Evolutionary conservation across 2,113 vertebrate genomes (phyloP), one percentile per base, ranked within the genome.

Genomic region (Furnarius figulus): DNA sequence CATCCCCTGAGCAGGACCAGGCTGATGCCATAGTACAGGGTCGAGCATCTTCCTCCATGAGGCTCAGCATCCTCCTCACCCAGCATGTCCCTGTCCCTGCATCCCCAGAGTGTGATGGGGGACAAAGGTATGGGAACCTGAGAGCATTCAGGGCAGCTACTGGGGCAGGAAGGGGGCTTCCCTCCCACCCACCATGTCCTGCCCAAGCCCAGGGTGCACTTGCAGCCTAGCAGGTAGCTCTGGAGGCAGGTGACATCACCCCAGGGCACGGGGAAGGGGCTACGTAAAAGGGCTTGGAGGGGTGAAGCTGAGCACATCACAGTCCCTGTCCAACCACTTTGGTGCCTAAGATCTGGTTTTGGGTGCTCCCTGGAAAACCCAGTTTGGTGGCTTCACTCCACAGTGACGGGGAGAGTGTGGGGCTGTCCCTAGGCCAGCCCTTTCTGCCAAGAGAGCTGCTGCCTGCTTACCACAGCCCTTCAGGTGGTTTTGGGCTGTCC

Each of bases 131-230:
- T 2, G 0, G 58, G 33, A 49, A 82, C 37, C 35, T 37, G 33
- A 77, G 35, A 79, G 39, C 20, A 39, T 44, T 49, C 2, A 11
- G 65, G 30, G 39, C 62, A 63, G 47, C 10, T 2, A 2, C 21
- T 1, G 76, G 67, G 46, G 8, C 9, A 49, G 20, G 14, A 73
- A 8, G 15, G 63, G 40, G 53, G 6, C 28, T 82, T 76, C 22
- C 35, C 39, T 50, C 42, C 30, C 20, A 10, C 2, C 5, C 23
- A 2, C 3, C 1, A 0, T 12, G 10, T 33, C 2, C 0, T 19
- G 3, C 14, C n/a, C 13, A 15, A 1, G 24, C 15, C 10, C 66
- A 5, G 5, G 25, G 13, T 86, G 42, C 46, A 37, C 35, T 30
- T 10, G 0, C 40, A 79, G 66, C 42, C 39, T 58, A 31, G 44